Conservation (phyloP, 2,888 invertebrate genomes). For the Sesamia inferens region DNA sequence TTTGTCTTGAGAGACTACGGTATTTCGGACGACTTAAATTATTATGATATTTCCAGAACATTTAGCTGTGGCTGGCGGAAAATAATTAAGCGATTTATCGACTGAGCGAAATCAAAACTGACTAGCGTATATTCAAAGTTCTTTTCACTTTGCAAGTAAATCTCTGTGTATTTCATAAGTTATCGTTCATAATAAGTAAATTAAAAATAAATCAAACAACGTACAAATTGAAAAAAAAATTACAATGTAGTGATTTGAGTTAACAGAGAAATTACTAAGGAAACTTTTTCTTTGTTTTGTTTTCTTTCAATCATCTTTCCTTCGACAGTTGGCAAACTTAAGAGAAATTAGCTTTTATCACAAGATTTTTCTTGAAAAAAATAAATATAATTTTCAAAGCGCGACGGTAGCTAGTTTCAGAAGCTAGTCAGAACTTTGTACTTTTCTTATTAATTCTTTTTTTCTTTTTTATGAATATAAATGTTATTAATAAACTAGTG, state of each 20-base stretch:
- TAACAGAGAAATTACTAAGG: constrained; percentile 15
- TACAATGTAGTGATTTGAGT: constrained; percentile 21
- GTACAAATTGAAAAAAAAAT: constrained; percentile 20
- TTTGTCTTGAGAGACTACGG: too few relatives aligned
- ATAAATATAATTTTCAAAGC: constrained; percentile 26
- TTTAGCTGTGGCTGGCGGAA: neutral
- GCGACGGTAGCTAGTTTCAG: constrained; percentile 31
- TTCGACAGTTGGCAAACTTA: constrained; percentile 26
- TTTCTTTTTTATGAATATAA: too few relatives aligned
- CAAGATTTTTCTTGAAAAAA: constrained; percentile 22
- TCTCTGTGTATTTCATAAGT: constrained; percentile 22
- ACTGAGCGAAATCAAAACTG: neutral
- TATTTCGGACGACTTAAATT: too few relatives aligned
- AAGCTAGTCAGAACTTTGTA: constrained; percentile 50
- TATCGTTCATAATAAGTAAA: constrained; percentile 29
- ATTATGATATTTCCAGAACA: neutral
- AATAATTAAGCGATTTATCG: constrained; percentile 13
- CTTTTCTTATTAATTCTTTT: constrained; percentile 56
- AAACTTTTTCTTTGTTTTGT: constrained; percentile 12
- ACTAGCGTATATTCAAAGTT: neutral
- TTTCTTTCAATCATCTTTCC: constrained; percentile 32
- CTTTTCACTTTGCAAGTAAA: constrained; percentile 11
- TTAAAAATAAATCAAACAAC: constrained; percentile 20
- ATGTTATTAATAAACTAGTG: too few relatives aligned
- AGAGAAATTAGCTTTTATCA: constrained; percentile 36